Evolutionary conservation across 2,888 invertebrate genomes (phyloP).

Genomic region (Harpagoxenus sublaevis): DNA sequence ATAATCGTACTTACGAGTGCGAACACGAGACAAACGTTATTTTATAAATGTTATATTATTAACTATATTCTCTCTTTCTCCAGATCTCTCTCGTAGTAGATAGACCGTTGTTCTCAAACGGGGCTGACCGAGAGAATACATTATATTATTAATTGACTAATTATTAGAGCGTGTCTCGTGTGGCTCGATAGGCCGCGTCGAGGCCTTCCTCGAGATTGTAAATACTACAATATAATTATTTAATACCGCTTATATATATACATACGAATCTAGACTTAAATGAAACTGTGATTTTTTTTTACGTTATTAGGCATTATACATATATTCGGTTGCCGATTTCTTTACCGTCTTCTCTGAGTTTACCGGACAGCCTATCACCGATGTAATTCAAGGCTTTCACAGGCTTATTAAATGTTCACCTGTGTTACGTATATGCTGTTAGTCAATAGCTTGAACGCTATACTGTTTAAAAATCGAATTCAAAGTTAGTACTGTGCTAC

Average conservation of each 20-base stretch:
- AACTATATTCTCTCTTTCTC: slow-evolving; percentile 34
- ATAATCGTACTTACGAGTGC: slow-evolving; percentile 34
- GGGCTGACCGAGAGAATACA: background rate
- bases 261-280: slow-evolving; percentile 64
- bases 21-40: slow-evolving; percentile 16
- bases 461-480: background rate
- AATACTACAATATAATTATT: slow-evolving; percentile 65
- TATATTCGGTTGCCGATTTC: slow-evolving; percentile 21
- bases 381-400: slow-evolving; percentile 30
- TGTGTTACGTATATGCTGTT: background rate
- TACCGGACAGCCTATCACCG: slow-evolving; percentile 1
- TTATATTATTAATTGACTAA: slow-evolving; percentile 47
- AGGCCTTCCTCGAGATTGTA: slow-evolving; percentile 54
- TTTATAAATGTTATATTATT: slow-evolving; percentile 51
- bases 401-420: slow-evolving; percentile 25
- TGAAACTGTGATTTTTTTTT: slow-evolving; percentile 61
- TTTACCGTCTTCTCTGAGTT: slow-evolving; percentile 13
- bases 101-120: slow-evolving; percentile 1
- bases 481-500: background rate
- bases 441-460: slow-evolving; percentile 14
- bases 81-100: slow-evolving; percentile 3
- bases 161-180: slow-evolving; percentile 47
- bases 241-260: slow-evolving; percentile 60
- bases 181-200: slow-evolving; percentile 18
- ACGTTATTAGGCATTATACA: slow-evolving; percentile 34